A percentile compares a stretch with the other conserved stretches of the same genome.
Evolutionary conservation across 2,888 invertebrate genomes (phyloP).

Genomic region (Coenonympha glycerion): DNA sequence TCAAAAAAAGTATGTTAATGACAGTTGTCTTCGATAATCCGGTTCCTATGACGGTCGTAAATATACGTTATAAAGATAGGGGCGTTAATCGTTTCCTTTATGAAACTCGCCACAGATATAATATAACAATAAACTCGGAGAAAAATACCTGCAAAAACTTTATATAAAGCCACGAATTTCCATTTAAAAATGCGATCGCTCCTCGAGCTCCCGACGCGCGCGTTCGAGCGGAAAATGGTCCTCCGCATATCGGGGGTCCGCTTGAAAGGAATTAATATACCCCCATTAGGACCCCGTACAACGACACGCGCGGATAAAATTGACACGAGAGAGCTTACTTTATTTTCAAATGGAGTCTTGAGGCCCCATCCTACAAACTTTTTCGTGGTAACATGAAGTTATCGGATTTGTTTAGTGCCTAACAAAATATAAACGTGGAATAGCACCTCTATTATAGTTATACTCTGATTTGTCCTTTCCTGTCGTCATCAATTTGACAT

Average conservation of each 20-base stretch:
- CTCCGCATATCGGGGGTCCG: slow-evolving; percentile 36
- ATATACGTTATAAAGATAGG: too few species aligned
- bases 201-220: slow-evolving; percentile 27
- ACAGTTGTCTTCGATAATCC: too few species aligned
- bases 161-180: slow-evolving; percentile 15
- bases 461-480: too few species aligned
- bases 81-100: too few species aligned
- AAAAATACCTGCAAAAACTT: slow-evolving; percentile 6
- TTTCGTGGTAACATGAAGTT: background rate
- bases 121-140: background rate
- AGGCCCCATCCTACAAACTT: background rate
- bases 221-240: slow-evolving; percentile 40
- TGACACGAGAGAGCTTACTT: slow-evolving; percentile 1
- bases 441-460: too few species aligned
- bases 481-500: too few species aligned
- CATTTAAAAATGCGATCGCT: slow-evolving; percentile 22
- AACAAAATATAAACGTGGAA: too few species aligned
- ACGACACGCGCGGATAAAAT: slow-evolving; percentile 3
- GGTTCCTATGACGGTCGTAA: too few species aligned
- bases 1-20: too few species aligned
- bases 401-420: too few species aligned
- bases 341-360: too few species aligned
- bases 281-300: slow-evolving; percentile 2
- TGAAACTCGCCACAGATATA: too few species aligned
- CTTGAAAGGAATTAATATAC: slow-evolving; percentile 36